Evolutionary conservation across 2,888 invertebrate species (phyloP).

Genomic region (Lordiphosa fenestrarum): DNA sequence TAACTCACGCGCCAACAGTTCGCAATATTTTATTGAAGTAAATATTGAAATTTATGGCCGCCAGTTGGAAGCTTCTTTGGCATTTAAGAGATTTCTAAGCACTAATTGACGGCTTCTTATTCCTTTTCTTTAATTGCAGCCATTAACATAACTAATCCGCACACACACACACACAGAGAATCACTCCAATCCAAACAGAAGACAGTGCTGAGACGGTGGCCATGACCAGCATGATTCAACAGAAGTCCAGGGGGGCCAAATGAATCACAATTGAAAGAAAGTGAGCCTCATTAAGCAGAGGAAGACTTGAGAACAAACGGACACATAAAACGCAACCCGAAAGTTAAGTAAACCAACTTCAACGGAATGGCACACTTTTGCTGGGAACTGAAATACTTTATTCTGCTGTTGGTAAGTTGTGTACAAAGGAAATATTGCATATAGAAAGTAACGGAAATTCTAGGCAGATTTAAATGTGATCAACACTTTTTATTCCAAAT

Average conservation of each 20-base stretch:
- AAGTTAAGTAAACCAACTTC: conserved; percentile 12
- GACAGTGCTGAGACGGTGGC: conserved; percentile 14
- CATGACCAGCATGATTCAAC: conserved; percentile 53
- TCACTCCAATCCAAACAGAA: not conserved
- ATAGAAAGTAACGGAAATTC: no score
- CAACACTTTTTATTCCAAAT: no score
- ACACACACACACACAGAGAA: no score
- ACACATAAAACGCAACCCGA: conserved; percentile 19
- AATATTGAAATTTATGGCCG: conserved; percentile 22
- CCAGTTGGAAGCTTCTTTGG: conserved; percentile 8
- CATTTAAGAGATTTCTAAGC: conserved; percentile 16
- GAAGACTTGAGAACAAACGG: conserved; percentile 27
- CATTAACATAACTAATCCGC: conserved; percentile 43
- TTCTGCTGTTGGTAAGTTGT: conserved; percentile 75
- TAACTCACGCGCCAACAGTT: conserved; percentile 15
- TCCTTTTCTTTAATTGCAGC: conserved; percentile 59
- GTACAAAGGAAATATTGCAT: no score
- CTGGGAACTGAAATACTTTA: conserved; percentile 70
- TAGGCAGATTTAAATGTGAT: no score
- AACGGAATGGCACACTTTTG: conserved; percentile 73
- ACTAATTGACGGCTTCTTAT: conserved; percentile 53
- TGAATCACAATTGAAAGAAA: conserved; percentile 59
- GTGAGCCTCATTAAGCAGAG: conserved; percentile 52
- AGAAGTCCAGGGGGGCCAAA: conserved; percentile 44
- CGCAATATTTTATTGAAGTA: conserved; percentile 1